Conservation (phyloP, 2,888 invertebrate species). For the Ditula angustiorana region DNA sequence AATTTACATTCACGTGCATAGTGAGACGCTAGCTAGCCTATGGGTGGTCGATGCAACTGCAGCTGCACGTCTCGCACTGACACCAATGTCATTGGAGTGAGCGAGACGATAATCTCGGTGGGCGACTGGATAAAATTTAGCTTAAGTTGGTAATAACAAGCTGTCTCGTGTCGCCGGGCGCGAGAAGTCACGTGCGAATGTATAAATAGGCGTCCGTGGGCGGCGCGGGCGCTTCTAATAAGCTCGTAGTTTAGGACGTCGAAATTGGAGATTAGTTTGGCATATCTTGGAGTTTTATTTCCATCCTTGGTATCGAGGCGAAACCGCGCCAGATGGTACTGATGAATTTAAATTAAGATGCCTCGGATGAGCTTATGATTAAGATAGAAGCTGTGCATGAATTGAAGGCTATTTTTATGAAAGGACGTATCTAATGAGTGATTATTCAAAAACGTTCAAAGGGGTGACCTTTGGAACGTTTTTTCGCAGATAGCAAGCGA, state of each 20-base stretch:
- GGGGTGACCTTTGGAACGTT: too few relatives aligned
- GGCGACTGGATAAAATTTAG: conserved; percentile 19
- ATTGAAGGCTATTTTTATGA: neutral
- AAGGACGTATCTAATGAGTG: neutral
- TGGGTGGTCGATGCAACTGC: conserved; percentile 34
- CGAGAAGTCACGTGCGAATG: conserved; percentile 31
- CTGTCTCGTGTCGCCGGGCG: conserved; percentile 15
- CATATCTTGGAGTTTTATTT: neutral
- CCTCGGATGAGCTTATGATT: neutral
- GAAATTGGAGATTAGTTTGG: neutral
- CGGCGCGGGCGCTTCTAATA: conserved; percentile 1
- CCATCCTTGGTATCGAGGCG: neutral
- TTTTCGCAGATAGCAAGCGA: too few relatives aligned
- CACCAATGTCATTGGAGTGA: neutral
- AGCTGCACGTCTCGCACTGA: conserved; percentile 10
- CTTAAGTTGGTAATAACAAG: conserved; percentile 22
- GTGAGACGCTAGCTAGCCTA: conserved; percentile 38
- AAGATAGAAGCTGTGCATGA: neutral
- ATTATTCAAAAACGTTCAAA: too few relatives aligned
- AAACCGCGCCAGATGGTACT: neutral
- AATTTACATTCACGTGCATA: conserved; percentile 43
- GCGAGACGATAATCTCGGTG: neutral
- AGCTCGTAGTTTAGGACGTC: conserved; percentile 10
- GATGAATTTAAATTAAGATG: neutral
- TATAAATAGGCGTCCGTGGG: conserved; percentile 25